These are phyloP conservation scores for Anthophora plumipes DNA, from an alignment of 2,888 invertebrate species.

Conservation along the genomic window DNA sequence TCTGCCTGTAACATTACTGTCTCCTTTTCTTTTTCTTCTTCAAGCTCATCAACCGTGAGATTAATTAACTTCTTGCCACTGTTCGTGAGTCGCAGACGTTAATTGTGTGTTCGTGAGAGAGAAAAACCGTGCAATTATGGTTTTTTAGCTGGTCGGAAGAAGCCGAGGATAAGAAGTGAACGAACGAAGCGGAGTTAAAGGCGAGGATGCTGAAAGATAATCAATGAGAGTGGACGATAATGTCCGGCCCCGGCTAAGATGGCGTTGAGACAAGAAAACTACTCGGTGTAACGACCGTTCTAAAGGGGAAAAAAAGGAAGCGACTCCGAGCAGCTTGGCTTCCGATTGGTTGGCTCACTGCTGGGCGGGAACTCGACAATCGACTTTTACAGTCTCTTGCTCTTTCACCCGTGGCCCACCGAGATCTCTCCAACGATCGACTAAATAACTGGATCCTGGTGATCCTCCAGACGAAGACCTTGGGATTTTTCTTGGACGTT, in stretches of 20 bases:
- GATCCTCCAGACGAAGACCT: conserved; percentile 18
- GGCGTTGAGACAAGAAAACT: conserved; percentile 82
- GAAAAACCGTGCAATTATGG: not conserved
- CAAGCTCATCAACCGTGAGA: not conserved
- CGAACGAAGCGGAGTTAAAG: conserved; percentile 4
- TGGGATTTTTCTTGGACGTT: conserved; percentile 6
- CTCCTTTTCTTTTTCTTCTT: too few species aligned
- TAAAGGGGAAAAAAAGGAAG: conserved; percentile 72
- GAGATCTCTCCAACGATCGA: conserved; percentile 51
- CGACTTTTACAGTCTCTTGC: conserved; percentile 76
- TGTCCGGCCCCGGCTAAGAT: conserved; percentile 80
- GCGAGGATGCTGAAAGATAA: conserved; percentile 57
- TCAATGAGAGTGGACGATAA: conserved; percentile 75
- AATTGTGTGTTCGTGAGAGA: not conserved
- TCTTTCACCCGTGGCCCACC: conserved; percentile 64
- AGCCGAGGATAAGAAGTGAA: not conserved
- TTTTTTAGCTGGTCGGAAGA: not conserved
- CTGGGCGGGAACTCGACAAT: conserved; percentile 80
- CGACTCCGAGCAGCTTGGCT: conserved; percentile 67
- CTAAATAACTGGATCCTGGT: conserved; percentile 55
- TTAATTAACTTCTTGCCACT: not conserved
- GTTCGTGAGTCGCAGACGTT: not conserved
- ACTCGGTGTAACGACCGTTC: conserved; percentile 76
- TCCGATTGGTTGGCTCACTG: conserved; percentile 74
- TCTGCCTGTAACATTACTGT: not conserved